These are phyloP conservation scores for Stictocephala bisonia DNA, from an alignment of 2,888 invertebrate genomes.

Conservation along the genomic window DNA sequence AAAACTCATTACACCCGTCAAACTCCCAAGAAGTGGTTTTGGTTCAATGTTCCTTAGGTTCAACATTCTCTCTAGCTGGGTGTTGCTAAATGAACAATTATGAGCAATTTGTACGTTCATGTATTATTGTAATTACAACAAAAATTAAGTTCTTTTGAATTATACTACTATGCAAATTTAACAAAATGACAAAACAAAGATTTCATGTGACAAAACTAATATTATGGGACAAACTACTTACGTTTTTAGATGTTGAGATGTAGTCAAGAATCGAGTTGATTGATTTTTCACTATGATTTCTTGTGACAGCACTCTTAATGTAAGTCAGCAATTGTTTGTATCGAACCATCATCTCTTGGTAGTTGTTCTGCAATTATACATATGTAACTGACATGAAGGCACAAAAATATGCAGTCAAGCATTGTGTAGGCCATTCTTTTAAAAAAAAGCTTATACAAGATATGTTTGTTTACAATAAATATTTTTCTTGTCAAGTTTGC, in stretches of 20 bases:
- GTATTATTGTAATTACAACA: background rate
- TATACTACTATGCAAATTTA: background rate
- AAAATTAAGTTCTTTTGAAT: background rate
- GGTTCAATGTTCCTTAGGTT: too few relatives aligned
- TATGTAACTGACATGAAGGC: conserved; percentile 29
- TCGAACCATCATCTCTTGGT: conserved; percentile 93
- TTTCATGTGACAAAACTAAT: background rate
- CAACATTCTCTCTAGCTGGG: too few relatives aligned
- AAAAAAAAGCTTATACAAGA: too few relatives aligned
- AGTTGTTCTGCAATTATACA: conserved; percentile 77
- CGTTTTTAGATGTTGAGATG: conserved; percentile 99
- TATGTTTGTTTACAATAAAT: too few relatives aligned
- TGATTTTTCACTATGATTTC: conserved; percentile 99
- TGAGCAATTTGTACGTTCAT: too few relatives aligned
- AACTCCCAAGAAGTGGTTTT: too few relatives aligned
- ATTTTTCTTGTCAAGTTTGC: too few relatives aligned
- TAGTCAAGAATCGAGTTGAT: conserved; percentile 99
- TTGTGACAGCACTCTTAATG: conserved; percentile 98
- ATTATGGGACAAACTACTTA: conserved; percentile 66
- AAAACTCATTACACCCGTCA: too few relatives aligned
- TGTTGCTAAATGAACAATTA: too few relatives aligned
- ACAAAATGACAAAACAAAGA: background rate
- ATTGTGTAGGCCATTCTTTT: too few relatives aligned
- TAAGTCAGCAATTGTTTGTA: conserved; percentile 97
- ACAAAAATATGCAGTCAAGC: too few relatives aligned